phyloP scores from a whole-genome alignment of 2,113 vertebrate species.

The Tretioscincus oriximinensis region DNA sequence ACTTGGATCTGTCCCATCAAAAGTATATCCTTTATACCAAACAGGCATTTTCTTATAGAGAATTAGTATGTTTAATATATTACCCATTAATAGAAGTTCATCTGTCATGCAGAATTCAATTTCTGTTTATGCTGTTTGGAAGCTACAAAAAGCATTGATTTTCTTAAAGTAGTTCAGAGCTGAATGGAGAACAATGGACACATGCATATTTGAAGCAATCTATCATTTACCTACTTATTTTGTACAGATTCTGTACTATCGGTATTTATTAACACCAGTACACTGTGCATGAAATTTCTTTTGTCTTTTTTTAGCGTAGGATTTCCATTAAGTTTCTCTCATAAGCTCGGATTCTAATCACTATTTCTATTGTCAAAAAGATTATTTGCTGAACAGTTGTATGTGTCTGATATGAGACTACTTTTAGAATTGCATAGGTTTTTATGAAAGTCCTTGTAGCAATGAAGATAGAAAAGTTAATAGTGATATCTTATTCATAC shows the following conservation, averaged over 20 bases:
- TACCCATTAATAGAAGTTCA: conserved; percentile 38
- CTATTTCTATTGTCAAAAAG: neutral
- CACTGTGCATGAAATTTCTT: conserved; percentile 36
- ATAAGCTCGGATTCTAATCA: neutral
- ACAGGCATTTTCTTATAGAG: conserved; percentile 34
- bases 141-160: conserved; percentile 36
- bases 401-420: conserved; percentile 10
- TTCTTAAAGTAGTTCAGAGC: conserved; percentile 48
- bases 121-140: conserved; percentile 46
- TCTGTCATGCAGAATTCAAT: conserved; percentile 41
- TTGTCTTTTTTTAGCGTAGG: conserved; percentile 26
- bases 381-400: conserved; percentile 11
- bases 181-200: conserved; percentile 43
- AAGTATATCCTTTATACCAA: conserved; percentile 25
- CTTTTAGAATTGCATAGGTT: neutral
- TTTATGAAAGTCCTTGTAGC: too few relatives aligned
- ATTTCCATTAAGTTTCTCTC: conserved; percentile 25
- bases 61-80: conserved; percentile 32
- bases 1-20: neutral
- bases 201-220: conserved; percentile 45
- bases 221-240: conserved; percentile 43
- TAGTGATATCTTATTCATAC: too few relatives aligned
- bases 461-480: too few relatives aligned
- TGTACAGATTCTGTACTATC: conserved; percentile 24
- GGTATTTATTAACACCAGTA: conserved; percentile 42